phyloP scores from a whole-genome alignment of 2,797 vertebrate species.

The Fistularia commersonii region DNA sequence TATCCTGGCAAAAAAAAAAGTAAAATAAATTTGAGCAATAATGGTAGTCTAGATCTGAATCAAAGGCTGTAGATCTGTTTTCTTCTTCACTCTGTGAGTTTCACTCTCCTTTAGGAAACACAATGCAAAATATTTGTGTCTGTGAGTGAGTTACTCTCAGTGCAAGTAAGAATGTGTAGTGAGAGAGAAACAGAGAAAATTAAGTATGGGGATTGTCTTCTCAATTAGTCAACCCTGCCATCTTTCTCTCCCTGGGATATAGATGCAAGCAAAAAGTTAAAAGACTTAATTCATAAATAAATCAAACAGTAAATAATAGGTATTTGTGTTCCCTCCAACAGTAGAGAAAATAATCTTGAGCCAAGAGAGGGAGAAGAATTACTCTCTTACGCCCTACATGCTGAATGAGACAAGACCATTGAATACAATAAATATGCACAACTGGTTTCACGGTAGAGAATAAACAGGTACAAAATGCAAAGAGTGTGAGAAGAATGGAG shows the following conservation, averaged over 20 bases:
- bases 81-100: conserved; percentile 2
- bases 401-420: conserved; percentile 33
- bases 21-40: conserved; percentile 27
- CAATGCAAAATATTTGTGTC: conserved; percentile 3
- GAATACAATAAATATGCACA: conserved; percentile 61
- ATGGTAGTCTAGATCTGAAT: conserved; percentile 21
- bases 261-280: conserved; percentile 72
- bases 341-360: conserved; percentile 39
- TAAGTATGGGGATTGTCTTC: conserved; percentile 19
- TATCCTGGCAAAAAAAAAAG: background rate
- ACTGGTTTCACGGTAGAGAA: conserved; percentile 30
- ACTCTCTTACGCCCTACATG: conserved; percentile 36
- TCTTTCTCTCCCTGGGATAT: conserved; percentile 57
- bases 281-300: conserved; percentile 78
- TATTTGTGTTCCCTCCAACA: conserved; percentile 58
- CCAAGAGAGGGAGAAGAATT: conserved; percentile 46
- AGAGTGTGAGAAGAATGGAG: conserved; percentile 12
- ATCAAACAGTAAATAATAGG: conserved; percentile 66
- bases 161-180: conserved; percentile 28
- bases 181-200: conserved; percentile 2
- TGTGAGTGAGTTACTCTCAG: conserved; percentile 15
- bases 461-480: conserved; percentile 33
- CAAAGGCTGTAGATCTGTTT: conserved; percentile 8
- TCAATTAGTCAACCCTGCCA: conserved; percentile 67
- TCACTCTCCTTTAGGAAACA: conserved; percentile 20